These are phyloP conservation scores for Antheraea mylitta DNA, from an alignment of 1,140 invertebrate genomes.

Conservation along the genomic window DNA sequence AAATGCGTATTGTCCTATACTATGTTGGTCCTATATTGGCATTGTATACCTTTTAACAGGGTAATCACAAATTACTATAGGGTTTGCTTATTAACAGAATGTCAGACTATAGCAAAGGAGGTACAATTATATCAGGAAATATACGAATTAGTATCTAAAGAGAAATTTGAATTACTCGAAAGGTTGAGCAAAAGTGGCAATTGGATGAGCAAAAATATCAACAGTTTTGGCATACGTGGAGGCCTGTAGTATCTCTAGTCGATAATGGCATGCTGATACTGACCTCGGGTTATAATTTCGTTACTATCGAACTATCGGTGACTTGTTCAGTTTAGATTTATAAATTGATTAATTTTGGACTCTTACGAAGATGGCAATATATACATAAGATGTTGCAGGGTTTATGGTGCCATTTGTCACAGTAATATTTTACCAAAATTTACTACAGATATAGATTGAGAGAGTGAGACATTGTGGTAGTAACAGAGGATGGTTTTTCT, in stretches of 20 bases:
- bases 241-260: constrained; percentile 40
- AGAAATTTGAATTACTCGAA: not conserved
- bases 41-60: too few relatives aligned
- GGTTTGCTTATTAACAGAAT: constrained; percentile 7
- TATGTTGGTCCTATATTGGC: too few relatives aligned
- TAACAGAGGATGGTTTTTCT: constrained; percentile 24
- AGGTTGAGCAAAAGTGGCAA: constrained; percentile 7
- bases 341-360: constrained; percentile 23
- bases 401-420: not conserved
- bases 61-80: not conserved
- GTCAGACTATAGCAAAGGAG: constrained; percentile 7
- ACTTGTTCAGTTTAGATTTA: constrained; percentile 23
- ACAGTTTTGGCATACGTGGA: constrained; percentile 43
- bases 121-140: too few relatives aligned
- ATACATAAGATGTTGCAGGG: not conserved
- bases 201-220: too few relatives aligned
- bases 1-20: too few relatives aligned
- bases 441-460: not conserved
- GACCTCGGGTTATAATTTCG: too few relatives aligned
- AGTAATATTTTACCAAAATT: not conserved
- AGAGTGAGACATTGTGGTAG: constrained; percentile 23
- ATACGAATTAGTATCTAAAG: not conserved
- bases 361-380: constrained; percentile 15
- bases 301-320: constrained; percentile 20
- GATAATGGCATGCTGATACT: too few relatives aligned